Base-by-base conservation (phyloP, 2,113 vertebrate species). In the Pelobates fuscus region DNA sequence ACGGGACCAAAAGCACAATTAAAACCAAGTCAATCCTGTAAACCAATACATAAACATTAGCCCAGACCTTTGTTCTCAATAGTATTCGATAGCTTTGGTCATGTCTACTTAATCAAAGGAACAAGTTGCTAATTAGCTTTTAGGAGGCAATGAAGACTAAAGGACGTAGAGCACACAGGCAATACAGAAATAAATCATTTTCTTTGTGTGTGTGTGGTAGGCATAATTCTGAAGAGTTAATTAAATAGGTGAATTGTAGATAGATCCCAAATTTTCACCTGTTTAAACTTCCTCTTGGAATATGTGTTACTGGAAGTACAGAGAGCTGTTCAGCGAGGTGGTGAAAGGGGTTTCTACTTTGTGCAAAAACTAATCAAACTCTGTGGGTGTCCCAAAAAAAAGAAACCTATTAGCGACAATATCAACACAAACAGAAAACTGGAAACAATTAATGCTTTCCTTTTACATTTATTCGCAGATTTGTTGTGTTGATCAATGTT, bases 351-450 rank as follows among this genome's bases (percentile, higher is more conserved):
- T 62, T 79, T 84, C 77, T 68, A 80, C 77, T 71, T 8, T 5
- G 37, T 23, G 73, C 69, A 72, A 67, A 54, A 67, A 80, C 77
- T 1, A 64, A 80, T 82, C 72, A 78, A 41, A 77, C 84, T 82
- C 80, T 80, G 80, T 80, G 81, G 73, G 83, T 84, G 85, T 85
- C 73, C 77, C 71, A 54, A 75, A 81, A 84, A 86, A 81, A 79
- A 49, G 11, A 81, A 81, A 82, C 67, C 81, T 83, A 83, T 82
- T 58, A 77, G 81, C 70, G 73, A 80, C 69, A 49, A 43, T 80
- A 77, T 79, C 80, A 81, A 80, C 83, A 85, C 83, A 81, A 24
- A 69, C 30, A 60, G 0, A 46, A 79, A 66, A 71, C 85, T 85
- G 83, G 77, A 82, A 83, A 78, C 81, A 82, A 84, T 87, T 86